Conservation (phyloP, 2,797 vertebrate genomes). For the Typhlichthys eigenmanni region DNA sequence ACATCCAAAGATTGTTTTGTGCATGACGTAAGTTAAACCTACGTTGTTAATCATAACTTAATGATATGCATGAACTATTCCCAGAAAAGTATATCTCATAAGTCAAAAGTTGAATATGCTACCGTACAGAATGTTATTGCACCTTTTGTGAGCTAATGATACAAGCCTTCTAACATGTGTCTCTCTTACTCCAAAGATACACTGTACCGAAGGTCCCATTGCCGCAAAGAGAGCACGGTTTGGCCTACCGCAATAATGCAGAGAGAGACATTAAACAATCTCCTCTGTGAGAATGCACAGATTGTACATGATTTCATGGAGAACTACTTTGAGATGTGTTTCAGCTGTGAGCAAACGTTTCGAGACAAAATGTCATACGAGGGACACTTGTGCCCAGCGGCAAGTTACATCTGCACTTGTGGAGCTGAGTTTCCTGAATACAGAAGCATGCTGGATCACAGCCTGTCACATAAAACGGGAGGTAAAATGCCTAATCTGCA, state of each 20-base stretch:
- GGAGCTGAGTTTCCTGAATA: conserved; percentile 70
- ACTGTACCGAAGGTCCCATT: background rate
- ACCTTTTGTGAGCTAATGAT: too few species aligned
- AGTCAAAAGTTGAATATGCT: too few species aligned
- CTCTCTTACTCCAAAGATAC: background rate
- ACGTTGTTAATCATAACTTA: too few species aligned
- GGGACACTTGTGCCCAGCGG: conserved; percentile 61
- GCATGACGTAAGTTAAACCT: too few species aligned
- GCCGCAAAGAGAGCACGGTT: conserved; percentile 5
- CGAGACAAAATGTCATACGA: conserved; percentile 56
- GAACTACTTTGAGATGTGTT: conserved; percentile 55
- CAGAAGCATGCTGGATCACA: conserved; percentile 66
- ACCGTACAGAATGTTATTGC: too few species aligned
- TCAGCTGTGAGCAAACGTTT: conserved; percentile 72
- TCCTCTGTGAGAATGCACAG: conserved; percentile 23
- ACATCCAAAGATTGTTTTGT: too few species aligned
- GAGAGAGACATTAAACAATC: conserved; percentile 7
- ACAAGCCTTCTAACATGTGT: conserved; percentile 3
- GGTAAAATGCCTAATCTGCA: conserved; percentile 63
- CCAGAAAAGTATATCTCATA: too few species aligned
- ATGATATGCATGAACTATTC: too few species aligned
- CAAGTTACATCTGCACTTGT: conserved; percentile 72
- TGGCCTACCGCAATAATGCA: conserved; percentile 45
- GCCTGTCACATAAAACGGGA: conserved; percentile 61
- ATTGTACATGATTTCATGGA: conserved; percentile 32